These are phyloP conservation scores for Drosophila seclusa DNA, from an alignment of 2,888 invertebrate species.

Conservation along the genomic window DNA sequence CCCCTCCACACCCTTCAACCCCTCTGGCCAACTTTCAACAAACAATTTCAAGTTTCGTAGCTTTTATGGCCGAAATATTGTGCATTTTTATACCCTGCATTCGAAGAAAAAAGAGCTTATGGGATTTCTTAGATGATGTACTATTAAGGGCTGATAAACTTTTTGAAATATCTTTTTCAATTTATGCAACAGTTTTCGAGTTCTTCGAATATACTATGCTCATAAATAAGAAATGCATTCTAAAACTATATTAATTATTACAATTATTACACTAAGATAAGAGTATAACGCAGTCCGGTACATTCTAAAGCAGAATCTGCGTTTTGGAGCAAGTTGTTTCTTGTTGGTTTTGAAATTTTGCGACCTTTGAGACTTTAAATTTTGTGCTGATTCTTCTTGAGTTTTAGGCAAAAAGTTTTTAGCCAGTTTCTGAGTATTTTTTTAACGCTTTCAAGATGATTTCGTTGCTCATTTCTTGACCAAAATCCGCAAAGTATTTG, in stretches of 20 bases:
- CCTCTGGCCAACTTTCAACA: constrained; percentile 20
- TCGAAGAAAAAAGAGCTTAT: too few relatives aligned
- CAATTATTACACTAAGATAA: not conserved
- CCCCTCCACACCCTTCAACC: not conserved
- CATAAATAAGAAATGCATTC: not conserved
- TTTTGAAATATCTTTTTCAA: not conserved
- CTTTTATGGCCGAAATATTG: constrained; percentile 4
- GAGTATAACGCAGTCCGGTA: not conserved
- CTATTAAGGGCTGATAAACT: not conserved
- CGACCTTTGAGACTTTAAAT: constrained; percentile 16
- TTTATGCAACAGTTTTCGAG: not conserved
- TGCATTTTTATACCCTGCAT: not conserved
- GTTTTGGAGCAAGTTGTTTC: not conserved
- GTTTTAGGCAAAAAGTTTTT: constrained; percentile 7
- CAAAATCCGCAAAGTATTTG: constrained; percentile 71
- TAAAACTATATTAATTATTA: not conserved
- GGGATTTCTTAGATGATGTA: not conserved
- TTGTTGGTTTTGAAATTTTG: constrained; percentile 26
- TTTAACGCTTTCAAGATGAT: constrained; percentile 53
- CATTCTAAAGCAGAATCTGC: not conserved
- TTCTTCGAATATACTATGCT: not conserved
- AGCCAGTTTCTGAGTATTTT: constrained; percentile 11
- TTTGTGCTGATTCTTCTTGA: not conserved
- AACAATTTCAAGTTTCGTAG: constrained; percentile 28
- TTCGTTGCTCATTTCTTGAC: constrained; percentile 68